phyloP scores from a whole-genome alignment of 1,140 invertebrate species.

The Anthonomus grandis region DNA sequence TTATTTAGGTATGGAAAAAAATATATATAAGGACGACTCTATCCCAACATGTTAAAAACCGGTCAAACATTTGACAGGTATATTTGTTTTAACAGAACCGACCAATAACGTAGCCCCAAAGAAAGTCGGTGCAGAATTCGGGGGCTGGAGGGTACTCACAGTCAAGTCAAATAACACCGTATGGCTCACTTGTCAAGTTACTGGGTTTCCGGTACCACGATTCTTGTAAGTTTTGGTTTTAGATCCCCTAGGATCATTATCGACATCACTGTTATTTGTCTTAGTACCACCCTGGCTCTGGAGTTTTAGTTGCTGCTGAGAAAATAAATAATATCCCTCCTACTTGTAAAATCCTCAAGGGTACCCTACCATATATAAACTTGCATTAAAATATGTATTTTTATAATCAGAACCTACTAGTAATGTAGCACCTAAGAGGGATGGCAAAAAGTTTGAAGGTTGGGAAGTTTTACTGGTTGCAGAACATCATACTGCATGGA shows the following conservation, averaged over 20 bases:
- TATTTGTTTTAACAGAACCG: constrained; percentile 46
- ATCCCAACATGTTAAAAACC: not conserved
- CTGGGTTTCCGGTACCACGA: constrained; percentile 63
- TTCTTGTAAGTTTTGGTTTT: constrained; percentile 56
- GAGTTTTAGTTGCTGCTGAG: too few species aligned
- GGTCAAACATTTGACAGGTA: not conserved
- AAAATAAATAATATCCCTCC: not conserved
- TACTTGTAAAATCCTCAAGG: not conserved
- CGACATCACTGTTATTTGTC: too few species aligned
- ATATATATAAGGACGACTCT: too few species aligned
- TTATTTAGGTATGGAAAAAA: constrained; percentile 60
- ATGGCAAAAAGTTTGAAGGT: constrained; percentile 63
- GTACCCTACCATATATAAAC: not conserved
- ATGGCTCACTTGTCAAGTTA: constrained; percentile 65
- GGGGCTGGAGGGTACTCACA: constrained; percentile 64
- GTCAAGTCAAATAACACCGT: constrained; percentile 54
- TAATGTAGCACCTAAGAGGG: constrained; percentile 56
- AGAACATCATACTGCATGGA: constrained; percentile 55
- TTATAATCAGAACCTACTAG: constrained; percentile 55
- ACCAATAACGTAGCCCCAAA: constrained; percentile 52
- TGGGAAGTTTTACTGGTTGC: constrained; percentile 64
- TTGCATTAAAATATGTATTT: too few species aligned
- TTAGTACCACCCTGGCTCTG: too few species aligned
- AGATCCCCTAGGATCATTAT: too few species aligned
- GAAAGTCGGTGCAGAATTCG: constrained; percentile 62